These are phyloP conservation scores for Neocrepidodera transversa DNA, from an alignment of 2,888 invertebrate genomes.

Conservation along the genomic window DNA sequence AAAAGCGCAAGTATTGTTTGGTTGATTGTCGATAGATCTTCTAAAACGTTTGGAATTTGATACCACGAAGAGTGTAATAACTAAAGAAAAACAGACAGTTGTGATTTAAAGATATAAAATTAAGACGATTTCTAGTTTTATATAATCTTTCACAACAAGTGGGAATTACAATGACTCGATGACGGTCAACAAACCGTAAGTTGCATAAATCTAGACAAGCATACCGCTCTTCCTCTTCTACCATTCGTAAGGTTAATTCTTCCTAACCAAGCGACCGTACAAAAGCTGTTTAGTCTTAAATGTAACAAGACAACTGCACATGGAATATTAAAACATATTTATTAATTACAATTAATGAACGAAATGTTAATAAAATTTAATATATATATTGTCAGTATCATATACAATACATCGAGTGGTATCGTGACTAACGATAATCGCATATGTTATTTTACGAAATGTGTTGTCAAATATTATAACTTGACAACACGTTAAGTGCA, in stretches of 20 bases:
- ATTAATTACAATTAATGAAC: too few species aligned
- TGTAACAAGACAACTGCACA: not conserved
- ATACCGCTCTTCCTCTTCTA: constrained; percentile 7
- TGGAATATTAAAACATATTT: too few species aligned
- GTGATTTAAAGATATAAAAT: too few species aligned
- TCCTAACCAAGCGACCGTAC: not conserved
- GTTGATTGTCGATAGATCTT: not conserved
- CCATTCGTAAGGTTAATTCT: constrained; percentile 4
- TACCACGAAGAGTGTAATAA: not conserved
- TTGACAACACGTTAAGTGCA: too few species aligned
- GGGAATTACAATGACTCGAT: constrained; percentile 20
- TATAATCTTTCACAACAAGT: not conserved
- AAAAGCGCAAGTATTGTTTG: not conserved
- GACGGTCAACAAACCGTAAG: constrained; percentile 36
- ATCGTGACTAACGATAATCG: too few species aligned
- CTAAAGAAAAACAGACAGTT: too few species aligned
- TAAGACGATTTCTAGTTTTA: constrained; percentile 1
- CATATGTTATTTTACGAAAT: too few species aligned
- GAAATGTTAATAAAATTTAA: too few species aligned
- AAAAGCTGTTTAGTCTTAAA: not conserved
- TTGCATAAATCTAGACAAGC: constrained; percentile 27
- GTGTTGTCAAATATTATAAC: too few species aligned
- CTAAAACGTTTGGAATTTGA: not conserved
- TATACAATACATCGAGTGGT: too few species aligned
- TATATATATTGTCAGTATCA: too few species aligned